These are phyloP conservation scores for Hofmannophila pseudospretella DNA, from an alignment of 2,888 invertebrate species.

Conservation along the genomic window DNA sequence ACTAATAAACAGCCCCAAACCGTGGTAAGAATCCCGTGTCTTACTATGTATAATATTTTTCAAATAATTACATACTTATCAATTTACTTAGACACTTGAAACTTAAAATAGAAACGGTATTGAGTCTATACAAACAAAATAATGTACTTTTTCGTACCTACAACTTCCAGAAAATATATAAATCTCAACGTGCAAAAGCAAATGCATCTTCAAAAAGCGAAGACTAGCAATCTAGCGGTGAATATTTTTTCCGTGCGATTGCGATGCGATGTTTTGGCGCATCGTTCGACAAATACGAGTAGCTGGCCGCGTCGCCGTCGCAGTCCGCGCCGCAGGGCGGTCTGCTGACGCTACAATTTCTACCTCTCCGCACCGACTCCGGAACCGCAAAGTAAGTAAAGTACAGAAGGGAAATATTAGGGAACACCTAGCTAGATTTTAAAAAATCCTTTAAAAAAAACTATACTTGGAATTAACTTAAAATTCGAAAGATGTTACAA, in stretches of 20 bases:
- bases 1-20: no score
- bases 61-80: no score
- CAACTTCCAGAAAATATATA: slow-evolving; percentile 54
- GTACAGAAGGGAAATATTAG: no score
- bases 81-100: no score
- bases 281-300: slow-evolving; percentile 74
- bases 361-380: slow-evolving; percentile 40
- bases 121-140: not conserved
- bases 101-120: not conserved
- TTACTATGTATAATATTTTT: no score
- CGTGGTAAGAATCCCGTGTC: no score
- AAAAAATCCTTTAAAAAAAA: no score
- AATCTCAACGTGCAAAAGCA: slow-evolving; percentile 57
- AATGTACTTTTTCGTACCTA: slow-evolving; percentile 55
- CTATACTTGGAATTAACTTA: no score
- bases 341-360: slow-evolving; percentile 67
- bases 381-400: no score
- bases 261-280: slow-evolving; percentile 74
- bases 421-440: no score
- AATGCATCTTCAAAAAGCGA: slow-evolving; percentile 65
- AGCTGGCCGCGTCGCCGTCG: slow-evolving; percentile 33
- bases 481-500: no score
- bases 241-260: slow-evolving; percentile 73
- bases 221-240: slow-evolving; percentile 63
- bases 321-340: slow-evolving; percentile 62